Evolutionary conservation across 2,888 invertebrate genomes (phyloP), one percentile per base, ranked within the genome.

Genomic region (Neoaliturus tenellus): DNA sequence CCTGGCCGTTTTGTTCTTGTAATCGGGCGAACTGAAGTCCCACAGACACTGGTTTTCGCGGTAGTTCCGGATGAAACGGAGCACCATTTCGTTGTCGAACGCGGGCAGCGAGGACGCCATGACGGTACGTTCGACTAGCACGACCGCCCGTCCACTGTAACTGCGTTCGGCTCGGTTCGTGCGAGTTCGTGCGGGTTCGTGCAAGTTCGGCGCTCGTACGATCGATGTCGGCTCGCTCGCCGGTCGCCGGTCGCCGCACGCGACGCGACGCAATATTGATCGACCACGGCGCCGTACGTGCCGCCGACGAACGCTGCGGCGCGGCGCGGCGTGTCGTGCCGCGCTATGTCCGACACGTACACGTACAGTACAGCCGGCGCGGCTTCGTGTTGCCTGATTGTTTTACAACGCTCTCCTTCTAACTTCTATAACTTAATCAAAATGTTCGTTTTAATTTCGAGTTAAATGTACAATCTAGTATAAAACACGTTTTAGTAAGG

Each of bases 41-140:
- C 84, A 85, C 28, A 85, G 71, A 23, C 82, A 85, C 20, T 82
- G 69, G 58, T 82, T 80, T 23, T 82, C 82, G 80, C 82, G 69
- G 62, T 82, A 85, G 35, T 69, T 55, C 25, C 80, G 82, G 55
- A 85, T 82, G 62, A 85, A 80, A 10, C 41, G 73, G 17, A 84
- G 55, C 5, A 81, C 81, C 81, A 81, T 84, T 25, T 71, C 81
- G 44, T 84, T 80, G 58, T 62, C 81, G 44, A 80, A 84, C 8
- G 23, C 48, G 44, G 73, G 80, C 51, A 75, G 39, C n/a, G 80
- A 71, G 58, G 14, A 31, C 14, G 20, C 39, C 67, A 62, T 80
- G 20, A 14, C 10, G 14, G 20, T 1, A 14, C 17, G 51, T n/a
- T 35, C 12, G 39, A 14, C 8, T 39, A 6, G 39, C 12, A 39